Percentiles rank a stretch among this genome's conserved stretches.
These are phyloP conservation scores for Melieria picta DNA, from an alignment of 2,888 invertebrate genomes.

Conservation along the genomic window DNA sequence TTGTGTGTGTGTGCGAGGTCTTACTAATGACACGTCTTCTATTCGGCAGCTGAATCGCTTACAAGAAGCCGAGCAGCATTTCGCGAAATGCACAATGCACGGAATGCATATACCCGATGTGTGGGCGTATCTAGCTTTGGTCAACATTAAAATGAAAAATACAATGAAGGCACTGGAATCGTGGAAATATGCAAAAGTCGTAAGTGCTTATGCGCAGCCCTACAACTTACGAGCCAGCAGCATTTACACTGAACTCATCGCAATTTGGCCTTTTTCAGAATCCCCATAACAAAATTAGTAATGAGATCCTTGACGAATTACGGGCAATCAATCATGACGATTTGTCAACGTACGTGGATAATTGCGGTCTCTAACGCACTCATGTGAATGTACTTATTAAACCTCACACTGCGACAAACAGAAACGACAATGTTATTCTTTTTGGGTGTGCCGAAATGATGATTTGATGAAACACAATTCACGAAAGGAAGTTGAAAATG, in stretches of 20 bases:
- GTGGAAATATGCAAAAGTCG: slow-evolving; percentile 56
- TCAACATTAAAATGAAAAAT: slow-evolving; percentile 49
- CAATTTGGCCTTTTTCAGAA: not conserved
- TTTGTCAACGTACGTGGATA: not conserved
- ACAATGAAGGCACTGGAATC: slow-evolving; percentile 52
- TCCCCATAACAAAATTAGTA: not conserved
- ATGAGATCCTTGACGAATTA: not conserved
- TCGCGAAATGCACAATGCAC: slow-evolving; percentile 45
- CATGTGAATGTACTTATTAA: too few species aligned
- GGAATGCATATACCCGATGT: slow-evolving; percentile 49
- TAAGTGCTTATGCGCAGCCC: not conserved
- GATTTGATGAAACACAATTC: too few species aligned
- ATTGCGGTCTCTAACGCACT: too few species aligned
- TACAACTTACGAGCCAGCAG: too few species aligned
- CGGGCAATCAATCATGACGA: not conserved
- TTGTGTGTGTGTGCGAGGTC: too few species aligned
- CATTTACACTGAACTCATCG: too few species aligned
- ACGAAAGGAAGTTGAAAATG: too few species aligned
- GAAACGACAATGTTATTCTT: too few species aligned
- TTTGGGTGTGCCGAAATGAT: too few species aligned
- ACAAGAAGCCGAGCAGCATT: slow-evolving; percentile 45
- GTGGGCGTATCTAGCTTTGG: slow-evolving; percentile 54
- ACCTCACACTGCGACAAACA: too few species aligned
- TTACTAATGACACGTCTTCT: not conserved
- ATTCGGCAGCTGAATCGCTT: slow-evolving; percentile 32